Evolutionary conservation across 2,888 invertebrate species (phyloP), one percentile per base, ranked within the genome.

Genomic region (Metellina segmentata): DNA sequence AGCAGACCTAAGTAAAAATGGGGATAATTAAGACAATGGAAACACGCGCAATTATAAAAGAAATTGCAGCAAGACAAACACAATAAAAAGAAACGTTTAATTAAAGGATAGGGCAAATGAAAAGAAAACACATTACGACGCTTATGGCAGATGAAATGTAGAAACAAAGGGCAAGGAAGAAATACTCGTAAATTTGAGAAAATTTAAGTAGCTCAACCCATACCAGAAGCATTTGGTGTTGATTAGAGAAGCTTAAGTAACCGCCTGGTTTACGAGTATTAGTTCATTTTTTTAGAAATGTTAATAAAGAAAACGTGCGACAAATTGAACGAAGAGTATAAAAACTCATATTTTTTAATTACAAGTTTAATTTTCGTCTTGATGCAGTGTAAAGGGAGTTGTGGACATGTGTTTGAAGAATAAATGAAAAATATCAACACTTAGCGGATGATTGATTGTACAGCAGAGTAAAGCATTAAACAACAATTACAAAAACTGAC

Each of bases 41-140:
- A 85, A 51, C 61, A 72, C 85, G 48, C 49, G 85, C 85, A 85
- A 85, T 85, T 85, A 85, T 71, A 74, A 75, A 20, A 53, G 53
- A 61, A 85, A 85, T 85, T 85, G 83, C 74, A 52, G 34, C 79
- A 53, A 74, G 53, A 85, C 74, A 85, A 85, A 75, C 85, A 85
- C 85, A 85, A 74, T 61, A 75, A 85, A 61, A 61, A 53, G 74
- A 61, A 20, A 1, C 74, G 75, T 85, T 85, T 85, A 85, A 85
- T 85, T 85, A 85, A 85, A 75, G 53, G 53, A 85, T 61, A 61
- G 75, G 8, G 71, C 71, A 82, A 85, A 85, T 85, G 53, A 75
- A 53, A 53, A 79, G 72, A n/a, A 72, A 75, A 61, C 61, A 16
- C 49, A 70, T 82, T 82, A 82, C 2, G 52, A 1, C 20, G 85